Evolutionary conservation across 2,888 invertebrate genomes (phyloP), one percentile per base, ranked within the genome.

Genomic region (Rhaphigaster nebulosa): DNA sequence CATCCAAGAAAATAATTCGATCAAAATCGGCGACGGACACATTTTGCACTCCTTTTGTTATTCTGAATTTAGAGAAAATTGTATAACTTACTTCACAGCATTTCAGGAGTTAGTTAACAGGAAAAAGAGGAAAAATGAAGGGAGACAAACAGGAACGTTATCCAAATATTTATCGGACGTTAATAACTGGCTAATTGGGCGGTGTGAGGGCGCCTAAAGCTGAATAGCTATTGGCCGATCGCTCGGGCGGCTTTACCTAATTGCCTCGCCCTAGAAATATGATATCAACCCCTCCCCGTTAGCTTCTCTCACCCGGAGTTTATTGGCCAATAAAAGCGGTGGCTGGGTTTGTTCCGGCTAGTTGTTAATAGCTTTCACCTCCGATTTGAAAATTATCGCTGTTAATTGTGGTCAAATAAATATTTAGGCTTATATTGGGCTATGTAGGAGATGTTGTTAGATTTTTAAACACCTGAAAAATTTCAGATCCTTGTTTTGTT

Each of bases 391-490:
- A 65, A 65, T 65, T 65, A 65, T 29, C 4, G 29, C 65, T 65
- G 65, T 29, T 65, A 65, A 65, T 65, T 65, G 65, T 65, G 65
- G 65, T 65, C 15, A 65, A 65, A 65, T 65, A 65, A 65, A 65
- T 65, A 65, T 65, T 15, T 29, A 29, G 29, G 65, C 29, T 29
- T 65, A 65, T 18, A 29, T 29, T 29, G 15, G 29, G 15, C 2
- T 29, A 18, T 15, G 29, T 65, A 29, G 29, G 15, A 65, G 29
- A 29, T 29, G 65, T 29, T 29, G 13, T 29, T 1, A 0, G 29
- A 29, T 65, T 29, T n/a, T 60, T 65, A 4, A 15, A 29, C 29
- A 29, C 29, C 29, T 65, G 29, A 29, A 18, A 60, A n/a, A n/a
- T 12, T 54, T 18, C 3, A 10, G n/a, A 8, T 8, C 60, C 26